A percentile compares a stretch with the other conserved stretches of the same genome.
phyloP scores from a whole-genome alignment of 2,797 vertebrate genomes.

The Cetoscarus ocellatus region DNA sequence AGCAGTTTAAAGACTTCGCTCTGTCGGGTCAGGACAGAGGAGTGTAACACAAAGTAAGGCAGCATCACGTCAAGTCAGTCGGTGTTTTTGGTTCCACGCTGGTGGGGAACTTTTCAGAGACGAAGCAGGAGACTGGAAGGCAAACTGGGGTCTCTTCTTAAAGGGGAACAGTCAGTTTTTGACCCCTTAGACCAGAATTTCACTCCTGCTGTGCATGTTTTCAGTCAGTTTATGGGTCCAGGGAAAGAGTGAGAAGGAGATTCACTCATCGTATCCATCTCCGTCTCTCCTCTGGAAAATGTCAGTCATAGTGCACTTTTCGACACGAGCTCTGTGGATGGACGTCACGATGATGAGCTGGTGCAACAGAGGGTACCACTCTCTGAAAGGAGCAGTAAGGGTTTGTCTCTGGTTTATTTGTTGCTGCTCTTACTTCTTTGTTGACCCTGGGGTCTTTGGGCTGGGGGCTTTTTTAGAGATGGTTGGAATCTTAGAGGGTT shows the following conservation, averaged over 20 bases:
- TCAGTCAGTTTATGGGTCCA: slow-evolving; percentile 17
- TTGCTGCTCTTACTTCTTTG: slow-evolving; percentile 87
- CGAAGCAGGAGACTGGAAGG: slow-evolving; percentile 64
- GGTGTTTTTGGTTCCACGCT: slow-evolving; percentile 48
- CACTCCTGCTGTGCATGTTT: slow-evolving; percentile 61
- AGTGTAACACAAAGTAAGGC: slow-evolving; percentile 82
- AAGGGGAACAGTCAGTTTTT: slow-evolving; percentile 47
- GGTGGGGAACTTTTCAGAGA: slow-evolving; percentile 43
- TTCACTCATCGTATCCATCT: slow-evolving; percentile 32
- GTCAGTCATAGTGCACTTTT: slow-evolving; percentile 58
- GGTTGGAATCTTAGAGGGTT: slow-evolving; percentile 97
- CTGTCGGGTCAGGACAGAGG: slow-evolving; percentile 53
- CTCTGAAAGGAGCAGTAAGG: slow-evolving; percentile 2
- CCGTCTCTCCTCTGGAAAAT: slow-evolving; percentile 29
- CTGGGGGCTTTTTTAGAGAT: slow-evolving; percentile 95
- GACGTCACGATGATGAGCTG: slow-evolving; percentile 36
- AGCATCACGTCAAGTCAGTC: slow-evolving; percentile 74
- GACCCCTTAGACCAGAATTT: too few relatives aligned
- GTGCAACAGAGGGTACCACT: slow-evolving; percentile 24
- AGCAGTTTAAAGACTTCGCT: slow-evolving; percentile 53
- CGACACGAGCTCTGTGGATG: slow-evolving; percentile 24
- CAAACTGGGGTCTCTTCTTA: slow-evolving; percentile 64
- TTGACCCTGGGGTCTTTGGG: slow-evolving; percentile 86
- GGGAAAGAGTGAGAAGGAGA: slow-evolving; percentile 53
- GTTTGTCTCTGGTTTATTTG: slow-evolving; percentile 13